These are phyloP conservation scores for Sorex maritimensis DNA, from an alignment of 2,797 vertebrate genomes.

Conservation along the genomic window DNA sequence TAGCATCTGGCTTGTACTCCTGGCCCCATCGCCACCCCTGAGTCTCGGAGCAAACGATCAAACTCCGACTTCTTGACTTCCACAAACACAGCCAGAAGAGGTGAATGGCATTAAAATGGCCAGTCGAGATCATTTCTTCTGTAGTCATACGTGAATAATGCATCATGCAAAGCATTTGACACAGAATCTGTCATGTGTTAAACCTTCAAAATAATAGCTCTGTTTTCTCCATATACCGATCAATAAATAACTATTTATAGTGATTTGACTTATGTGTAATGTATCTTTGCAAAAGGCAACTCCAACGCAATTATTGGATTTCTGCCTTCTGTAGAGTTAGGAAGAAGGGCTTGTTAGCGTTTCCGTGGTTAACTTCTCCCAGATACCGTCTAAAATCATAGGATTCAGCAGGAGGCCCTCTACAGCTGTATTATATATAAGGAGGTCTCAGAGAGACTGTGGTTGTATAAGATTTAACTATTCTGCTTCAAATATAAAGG, in stretches of 20 bases:
- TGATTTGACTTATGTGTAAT: background rate
- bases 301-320: background rate
- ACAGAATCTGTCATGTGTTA: no score
- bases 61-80: background rate
- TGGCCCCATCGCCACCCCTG: background rate
- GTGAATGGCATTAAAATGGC: background rate
- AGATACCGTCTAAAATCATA: background rate
- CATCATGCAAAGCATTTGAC: background rate
- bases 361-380: constrained; percentile 20
- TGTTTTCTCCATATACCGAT: background rate
- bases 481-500: constrained; percentile 17
- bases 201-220: background rate
- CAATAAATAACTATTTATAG: background rate
- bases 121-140: background rate
- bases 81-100: background rate
- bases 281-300: background rate
- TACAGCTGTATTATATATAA: background rate
- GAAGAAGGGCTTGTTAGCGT: background rate
- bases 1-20: background rate
- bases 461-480: background rate
- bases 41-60: background rate
- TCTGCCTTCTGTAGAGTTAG: background rate
- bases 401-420: background rate
- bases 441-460: background rate
- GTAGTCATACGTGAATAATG: background rate